phyloP scores from a whole-genome alignment of 2,797 vertebrate genomes.

The Sorex maritimensis region DNA sequence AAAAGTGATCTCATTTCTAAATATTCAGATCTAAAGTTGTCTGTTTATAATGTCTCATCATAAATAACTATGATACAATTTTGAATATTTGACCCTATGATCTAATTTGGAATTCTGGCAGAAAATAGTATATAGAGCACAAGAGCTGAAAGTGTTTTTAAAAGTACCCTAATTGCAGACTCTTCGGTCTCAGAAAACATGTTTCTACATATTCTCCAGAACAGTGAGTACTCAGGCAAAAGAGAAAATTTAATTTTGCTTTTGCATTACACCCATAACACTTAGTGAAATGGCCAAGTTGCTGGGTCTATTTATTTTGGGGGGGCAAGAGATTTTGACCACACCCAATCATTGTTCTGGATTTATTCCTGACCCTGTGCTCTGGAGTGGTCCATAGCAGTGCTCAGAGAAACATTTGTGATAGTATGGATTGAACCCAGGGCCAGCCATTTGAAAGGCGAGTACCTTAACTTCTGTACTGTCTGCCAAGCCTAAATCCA shows the following conservation, averaged over 20 bases:
- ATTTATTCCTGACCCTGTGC: no score
- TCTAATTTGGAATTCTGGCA: background rate
- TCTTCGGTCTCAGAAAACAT: no score
- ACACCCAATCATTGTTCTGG: no score
- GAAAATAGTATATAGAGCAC: slow-evolving; percentile 4
- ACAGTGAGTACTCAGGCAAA: background rate
- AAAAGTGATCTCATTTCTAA: slow-evolving; percentile 22
- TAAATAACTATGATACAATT: background rate
- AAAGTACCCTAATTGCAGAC: no score
- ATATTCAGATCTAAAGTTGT: background rate
- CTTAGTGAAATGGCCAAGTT: background rate
- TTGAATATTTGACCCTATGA: background rate
- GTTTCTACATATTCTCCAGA: no score
- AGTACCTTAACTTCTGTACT: no score
- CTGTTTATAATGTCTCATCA: background rate
- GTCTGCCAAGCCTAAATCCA: no score
- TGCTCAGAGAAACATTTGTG: no score
- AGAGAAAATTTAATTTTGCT: background rate
- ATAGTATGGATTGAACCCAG: no score
- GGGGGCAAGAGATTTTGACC: no score
- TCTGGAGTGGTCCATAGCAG: no score
- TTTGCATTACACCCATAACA: background rate
- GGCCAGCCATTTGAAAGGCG: no score
- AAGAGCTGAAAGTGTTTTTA: background rate
- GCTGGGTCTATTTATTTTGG: background rate